Percentiles rank a stretch among this genome's conserved stretches.
phyloP scores from a whole-genome alignment of 2,113 vertebrate species.

The Mobula hypostoma region DNA sequence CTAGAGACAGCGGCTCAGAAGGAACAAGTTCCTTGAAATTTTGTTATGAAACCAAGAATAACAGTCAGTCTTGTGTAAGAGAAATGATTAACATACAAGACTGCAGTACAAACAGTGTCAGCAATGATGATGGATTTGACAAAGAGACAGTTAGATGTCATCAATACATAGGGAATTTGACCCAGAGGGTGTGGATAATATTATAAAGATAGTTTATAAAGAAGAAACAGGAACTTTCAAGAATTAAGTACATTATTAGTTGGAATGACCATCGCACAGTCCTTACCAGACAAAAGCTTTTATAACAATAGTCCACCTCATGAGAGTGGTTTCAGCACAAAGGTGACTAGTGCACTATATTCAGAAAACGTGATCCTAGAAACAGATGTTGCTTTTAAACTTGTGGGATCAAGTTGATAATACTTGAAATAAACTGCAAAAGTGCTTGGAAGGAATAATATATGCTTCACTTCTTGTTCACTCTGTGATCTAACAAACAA shows the following conservation, averaged over 20 bases:
- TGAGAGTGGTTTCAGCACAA: no score
- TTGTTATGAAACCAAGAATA: neutral
- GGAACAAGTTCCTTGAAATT: neutral
- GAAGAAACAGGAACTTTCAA: neutral
- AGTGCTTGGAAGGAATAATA: neutral
- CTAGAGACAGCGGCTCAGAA: neutral
- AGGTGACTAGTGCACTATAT: no score
- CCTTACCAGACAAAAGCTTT: no score
- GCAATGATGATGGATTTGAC: neutral
- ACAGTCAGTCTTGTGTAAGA: neutral
- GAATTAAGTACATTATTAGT: neutral
- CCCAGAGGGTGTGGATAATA: neutral
- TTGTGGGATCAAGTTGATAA: neutral
- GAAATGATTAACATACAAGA: neutral
- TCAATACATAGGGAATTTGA: neutral
- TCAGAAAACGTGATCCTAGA: no score
- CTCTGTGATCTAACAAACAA: neutral
- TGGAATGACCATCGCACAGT: no score
- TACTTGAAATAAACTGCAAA: neutral
- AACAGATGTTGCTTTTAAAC: neutral
- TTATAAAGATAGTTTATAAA: neutral
- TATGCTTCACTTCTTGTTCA: neutral
- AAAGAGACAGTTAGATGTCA: neutral
- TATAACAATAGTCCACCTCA: no score
- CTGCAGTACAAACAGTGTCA: neutral